These are phyloP conservation scores for Cochlearius cochlearius DNA, from an alignment of 2,113 vertebrate genomes.

Conservation along the genomic window DNA sequence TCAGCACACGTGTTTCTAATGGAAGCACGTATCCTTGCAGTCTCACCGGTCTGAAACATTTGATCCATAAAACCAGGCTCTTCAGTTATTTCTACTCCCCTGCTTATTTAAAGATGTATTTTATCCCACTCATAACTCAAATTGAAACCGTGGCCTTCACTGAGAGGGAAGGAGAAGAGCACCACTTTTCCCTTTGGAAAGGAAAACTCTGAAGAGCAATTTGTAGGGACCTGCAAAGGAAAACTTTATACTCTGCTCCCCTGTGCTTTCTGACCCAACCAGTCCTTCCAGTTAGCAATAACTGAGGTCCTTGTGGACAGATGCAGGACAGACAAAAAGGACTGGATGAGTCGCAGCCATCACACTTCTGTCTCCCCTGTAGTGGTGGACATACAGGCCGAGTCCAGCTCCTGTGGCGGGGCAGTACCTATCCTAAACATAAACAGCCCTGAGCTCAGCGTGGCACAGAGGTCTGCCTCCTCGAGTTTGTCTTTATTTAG, in stretches of 20 bases:
- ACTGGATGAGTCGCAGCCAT: not conserved
- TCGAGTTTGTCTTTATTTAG: not conserved
- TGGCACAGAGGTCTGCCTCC: not conserved
- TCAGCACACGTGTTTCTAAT: not conserved
- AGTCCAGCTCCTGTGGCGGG: not conserved
- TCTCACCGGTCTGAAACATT: not conserved
- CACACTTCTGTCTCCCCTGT: not conserved
- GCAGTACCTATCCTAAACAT: not conserved
- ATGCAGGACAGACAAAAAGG: not conserved
- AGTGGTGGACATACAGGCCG: rapidly evolving
- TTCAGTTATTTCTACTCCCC: not conserved
- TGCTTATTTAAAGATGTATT: not conserved
- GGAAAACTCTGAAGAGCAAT: not conserved
- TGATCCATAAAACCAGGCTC: not conserved
- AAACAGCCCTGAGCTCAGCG: not conserved
- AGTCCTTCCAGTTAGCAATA: not conserved
- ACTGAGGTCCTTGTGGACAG: not conserved
- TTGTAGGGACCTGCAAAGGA: not conserved
- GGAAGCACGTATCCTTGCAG: not conserved
- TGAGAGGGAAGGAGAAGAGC: not conserved
- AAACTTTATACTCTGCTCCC: not conserved
- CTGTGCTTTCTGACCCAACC: not conserved
- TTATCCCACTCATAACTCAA: not conserved
- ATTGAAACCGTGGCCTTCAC: not conserved
- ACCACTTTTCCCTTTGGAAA: not conserved